Conservation (phyloP, 2,888 invertebrate species). For the Shargacucullia verbasci region DNA sequence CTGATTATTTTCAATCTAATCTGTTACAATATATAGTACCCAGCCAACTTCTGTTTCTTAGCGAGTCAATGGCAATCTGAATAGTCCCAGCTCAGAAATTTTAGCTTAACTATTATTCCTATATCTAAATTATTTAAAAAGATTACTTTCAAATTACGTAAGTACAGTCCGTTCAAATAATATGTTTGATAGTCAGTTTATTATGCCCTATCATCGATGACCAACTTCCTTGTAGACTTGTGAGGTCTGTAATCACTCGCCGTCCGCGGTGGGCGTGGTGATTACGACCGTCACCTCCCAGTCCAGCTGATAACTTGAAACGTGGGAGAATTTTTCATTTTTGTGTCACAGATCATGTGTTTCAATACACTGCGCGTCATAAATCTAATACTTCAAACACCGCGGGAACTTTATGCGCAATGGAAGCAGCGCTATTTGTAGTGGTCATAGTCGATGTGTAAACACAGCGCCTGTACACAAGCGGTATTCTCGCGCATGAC, state of each 20-base stretch:
- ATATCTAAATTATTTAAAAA: too few relatives aligned
- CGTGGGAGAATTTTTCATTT: constrained; percentile 15
- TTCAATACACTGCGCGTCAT: constrained; percentile 45
- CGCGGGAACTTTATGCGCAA: constrained; percentile 49
- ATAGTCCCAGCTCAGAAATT: too few relatives aligned
- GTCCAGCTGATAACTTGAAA: constrained; percentile 45
- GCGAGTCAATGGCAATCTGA: too few relatives aligned
- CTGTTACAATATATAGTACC: too few relatives aligned
- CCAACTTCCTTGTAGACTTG: constrained; percentile 27
- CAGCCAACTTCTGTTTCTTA: too few relatives aligned
- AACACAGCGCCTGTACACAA: constrained; percentile 60
- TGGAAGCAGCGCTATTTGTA: constrained; percentile 53
- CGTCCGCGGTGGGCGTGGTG: constrained; percentile 42
- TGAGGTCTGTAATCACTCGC: constrained; percentile 28
- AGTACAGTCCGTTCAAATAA: too few relatives aligned
- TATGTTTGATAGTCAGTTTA: too few relatives aligned
- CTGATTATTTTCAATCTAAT: too few relatives aligned
- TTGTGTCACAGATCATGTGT: constrained; percentile 12
- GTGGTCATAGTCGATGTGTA: constrained; percentile 54
- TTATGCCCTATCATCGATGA: constrained; percentile 16
- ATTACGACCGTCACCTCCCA: constrained; percentile 41
- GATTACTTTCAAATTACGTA: not conserved
- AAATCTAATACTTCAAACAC: constrained; percentile 44
- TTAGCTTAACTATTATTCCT: too few relatives aligned
- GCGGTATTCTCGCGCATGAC: constrained; percentile 75